These are phyloP conservation scores for Antheraea assamensis DNA, from an alignment of 2,888 invertebrate species.

Conservation along the genomic window DNA sequence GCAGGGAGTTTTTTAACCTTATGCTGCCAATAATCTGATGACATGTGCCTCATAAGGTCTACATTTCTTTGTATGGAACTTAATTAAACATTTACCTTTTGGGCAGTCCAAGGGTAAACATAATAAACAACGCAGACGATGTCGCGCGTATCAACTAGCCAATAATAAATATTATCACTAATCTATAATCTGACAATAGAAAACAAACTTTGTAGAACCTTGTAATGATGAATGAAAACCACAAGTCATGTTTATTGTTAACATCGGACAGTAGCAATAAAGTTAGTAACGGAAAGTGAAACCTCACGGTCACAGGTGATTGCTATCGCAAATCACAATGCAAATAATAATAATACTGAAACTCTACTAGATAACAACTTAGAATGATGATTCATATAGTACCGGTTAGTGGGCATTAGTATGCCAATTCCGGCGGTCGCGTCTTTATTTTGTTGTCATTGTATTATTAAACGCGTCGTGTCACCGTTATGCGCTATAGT, in stretches of 20 bases:
- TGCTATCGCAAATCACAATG: constrained; percentile 46
- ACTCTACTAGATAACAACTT: constrained; percentile 69
- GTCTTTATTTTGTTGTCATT: constrained; percentile 44
- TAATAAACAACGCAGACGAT: no score
- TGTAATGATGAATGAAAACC: neutral
- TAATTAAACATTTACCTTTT: no score
- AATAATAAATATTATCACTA: neutral
- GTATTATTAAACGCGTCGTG: constrained; percentile 37
- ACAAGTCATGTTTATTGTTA: neutral
- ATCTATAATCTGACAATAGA: neutral
- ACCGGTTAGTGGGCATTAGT: constrained; percentile 67
- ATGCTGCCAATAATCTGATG: no score
- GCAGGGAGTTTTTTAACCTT: no score
- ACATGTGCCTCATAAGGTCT: no score
- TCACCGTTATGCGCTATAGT: constrained; percentile 65
- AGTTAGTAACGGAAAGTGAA: constrained; percentile 31
- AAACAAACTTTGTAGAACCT: neutral
- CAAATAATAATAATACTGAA: constrained; percentile 46
- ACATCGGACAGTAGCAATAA: neutral
- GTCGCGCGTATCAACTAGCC: no score
- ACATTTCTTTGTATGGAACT: no score
- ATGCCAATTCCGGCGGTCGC: constrained; percentile 58
- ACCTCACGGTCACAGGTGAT: constrained; percentile 34
- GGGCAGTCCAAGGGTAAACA: no score
- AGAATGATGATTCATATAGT: constrained; percentile 62